Conservation (phyloP, 2,888 invertebrate species). For the Dolichomitus sp. region DNA sequence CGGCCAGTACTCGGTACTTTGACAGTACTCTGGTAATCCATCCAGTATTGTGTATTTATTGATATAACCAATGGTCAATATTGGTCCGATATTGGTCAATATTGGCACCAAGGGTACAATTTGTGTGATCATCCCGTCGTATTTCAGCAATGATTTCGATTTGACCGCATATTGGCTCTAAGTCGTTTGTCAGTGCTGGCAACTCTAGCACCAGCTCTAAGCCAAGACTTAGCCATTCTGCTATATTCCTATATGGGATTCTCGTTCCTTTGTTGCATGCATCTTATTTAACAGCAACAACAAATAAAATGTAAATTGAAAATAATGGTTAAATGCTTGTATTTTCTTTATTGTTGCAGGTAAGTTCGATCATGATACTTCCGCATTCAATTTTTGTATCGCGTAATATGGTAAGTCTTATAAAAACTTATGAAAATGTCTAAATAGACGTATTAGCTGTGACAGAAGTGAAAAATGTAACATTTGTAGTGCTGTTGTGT, state of each 20-base stretch:
- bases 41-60: too few species aligned
- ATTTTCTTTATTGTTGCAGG: slow-evolving; percentile 38
- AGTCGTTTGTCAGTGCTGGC: too few species aligned
- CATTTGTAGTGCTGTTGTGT: not conserved
- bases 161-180: too few species aligned
- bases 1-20: too few species aligned
- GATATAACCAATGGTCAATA: too few species aligned
- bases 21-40: too few species aligned
- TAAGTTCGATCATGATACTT: slow-evolving; percentile 47
- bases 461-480: not conserved
- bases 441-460: not conserved
- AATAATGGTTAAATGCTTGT: not conserved
- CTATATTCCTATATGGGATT: not conserved
- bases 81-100: too few species aligned
- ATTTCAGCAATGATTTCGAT: too few species aligned
- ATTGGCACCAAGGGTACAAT: too few species aligned
- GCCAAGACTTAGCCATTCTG: too few species aligned
- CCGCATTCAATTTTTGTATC: slow-evolving; percentile 18
- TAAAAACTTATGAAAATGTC: not conserved
- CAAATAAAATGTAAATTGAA: not conserved
- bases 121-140: too few species aligned
- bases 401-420: slow-evolving; percentile 48
- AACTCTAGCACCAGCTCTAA: too few species aligned
- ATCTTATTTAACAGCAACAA: not conserved
- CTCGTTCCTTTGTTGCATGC: not conserved